Percentiles rank a stretch among this genome's conserved stretches.
Evolutionary conservation across 2,113 vertebrate genomes (phyloP).

Genomic region (Ameiurus melas): DNA sequence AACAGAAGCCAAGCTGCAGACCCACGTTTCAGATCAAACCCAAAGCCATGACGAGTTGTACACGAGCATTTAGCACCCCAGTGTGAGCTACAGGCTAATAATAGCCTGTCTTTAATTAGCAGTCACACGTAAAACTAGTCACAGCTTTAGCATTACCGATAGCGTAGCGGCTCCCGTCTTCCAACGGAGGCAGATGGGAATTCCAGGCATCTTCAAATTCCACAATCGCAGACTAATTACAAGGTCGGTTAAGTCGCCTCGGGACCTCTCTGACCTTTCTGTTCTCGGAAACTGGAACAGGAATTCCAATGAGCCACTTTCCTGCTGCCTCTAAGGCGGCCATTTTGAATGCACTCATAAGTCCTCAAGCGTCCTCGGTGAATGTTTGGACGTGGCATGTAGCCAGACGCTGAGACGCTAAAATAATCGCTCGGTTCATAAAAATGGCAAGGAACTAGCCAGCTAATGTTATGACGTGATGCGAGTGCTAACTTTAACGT

Average conservation of each 20-base stretch:
- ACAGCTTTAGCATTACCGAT: conserved; percentile 5
- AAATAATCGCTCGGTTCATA: not conserved
- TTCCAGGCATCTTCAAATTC: conserved; percentile 49
- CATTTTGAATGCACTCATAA: not conserved
- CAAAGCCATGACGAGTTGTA: conserved; percentile 23
- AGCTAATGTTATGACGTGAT: not conserved
- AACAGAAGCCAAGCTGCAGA: not conserved
- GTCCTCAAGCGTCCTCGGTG: not conserved
- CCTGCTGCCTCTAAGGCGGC: not conserved
- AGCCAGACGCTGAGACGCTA: not conserved
- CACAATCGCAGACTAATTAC: conserved; percentile 51
- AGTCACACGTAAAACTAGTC: conserved; percentile 28
- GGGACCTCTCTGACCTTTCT: conserved; percentile 14
- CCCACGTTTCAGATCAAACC: not conserved
- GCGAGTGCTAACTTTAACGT: too few relatives aligned
- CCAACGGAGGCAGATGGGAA: not conserved
- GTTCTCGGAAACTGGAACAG: not conserved
- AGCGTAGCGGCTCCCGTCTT: not conserved
- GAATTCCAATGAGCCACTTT: conserved; percentile 27
- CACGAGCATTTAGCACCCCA: conserved; percentile 41
- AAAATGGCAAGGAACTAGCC: not conserved
- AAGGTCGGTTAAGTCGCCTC: conserved; percentile 8
- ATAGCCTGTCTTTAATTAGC: conserved; percentile 58
- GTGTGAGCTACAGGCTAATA: conserved; percentile 47
- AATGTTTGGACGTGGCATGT: not conserved